Percentiles rank a stretch among this genome's conserved stretches.
These are phyloP conservation scores for Ptilorrhoa leucosticta DNA, from an alignment of 2,113 vertebrate species.

Conservation along the genomic window DNA sequence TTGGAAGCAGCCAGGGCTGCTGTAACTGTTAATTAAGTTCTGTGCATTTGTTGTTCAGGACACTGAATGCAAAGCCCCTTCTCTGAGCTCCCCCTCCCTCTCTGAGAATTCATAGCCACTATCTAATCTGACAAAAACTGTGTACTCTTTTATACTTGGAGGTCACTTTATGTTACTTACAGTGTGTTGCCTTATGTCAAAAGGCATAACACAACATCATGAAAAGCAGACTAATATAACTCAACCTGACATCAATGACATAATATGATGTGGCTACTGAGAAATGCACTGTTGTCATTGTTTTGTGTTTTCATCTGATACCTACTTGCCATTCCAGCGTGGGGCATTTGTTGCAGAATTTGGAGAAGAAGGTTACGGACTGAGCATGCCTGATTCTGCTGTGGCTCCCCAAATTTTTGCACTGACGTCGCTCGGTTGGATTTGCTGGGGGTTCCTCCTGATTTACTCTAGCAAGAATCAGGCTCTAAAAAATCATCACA, in stretches of 20 bases:
- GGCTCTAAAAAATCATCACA: not conserved
- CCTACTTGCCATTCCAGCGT: not conserved
- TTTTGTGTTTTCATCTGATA: conserved; percentile 26
- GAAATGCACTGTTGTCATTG: conserved; percentile 47
- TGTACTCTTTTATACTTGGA: conserved; percentile 54
- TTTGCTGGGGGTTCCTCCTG: not conserved
- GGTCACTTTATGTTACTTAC: conserved; percentile 67
- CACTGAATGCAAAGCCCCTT: not conserved
- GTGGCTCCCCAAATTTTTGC: not conserved
- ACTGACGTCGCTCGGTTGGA: not conserved
- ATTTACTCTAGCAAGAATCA: not conserved
- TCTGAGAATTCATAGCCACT: not conserved
- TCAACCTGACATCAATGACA: conserved; percentile 48
- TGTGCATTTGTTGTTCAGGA: conserved; percentile 12
- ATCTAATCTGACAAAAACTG: conserved; percentile 58
- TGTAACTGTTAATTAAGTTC: conserved; percentile 23
- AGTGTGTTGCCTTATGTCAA: conserved; percentile 59
- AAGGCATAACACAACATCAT: conserved; percentile 46
- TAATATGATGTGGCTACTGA: conserved; percentile 61
- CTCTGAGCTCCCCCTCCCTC: conserved; percentile 1
- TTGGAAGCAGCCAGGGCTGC: not conserved
- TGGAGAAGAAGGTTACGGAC: not conserved
- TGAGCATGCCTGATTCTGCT: not conserved
- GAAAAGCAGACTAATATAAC: conserved; percentile 58
- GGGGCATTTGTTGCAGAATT: not conserved